Conservation (phyloP, 64 coral and sea anemone genomes). For the Dendronephthya gigantea region DNA sequence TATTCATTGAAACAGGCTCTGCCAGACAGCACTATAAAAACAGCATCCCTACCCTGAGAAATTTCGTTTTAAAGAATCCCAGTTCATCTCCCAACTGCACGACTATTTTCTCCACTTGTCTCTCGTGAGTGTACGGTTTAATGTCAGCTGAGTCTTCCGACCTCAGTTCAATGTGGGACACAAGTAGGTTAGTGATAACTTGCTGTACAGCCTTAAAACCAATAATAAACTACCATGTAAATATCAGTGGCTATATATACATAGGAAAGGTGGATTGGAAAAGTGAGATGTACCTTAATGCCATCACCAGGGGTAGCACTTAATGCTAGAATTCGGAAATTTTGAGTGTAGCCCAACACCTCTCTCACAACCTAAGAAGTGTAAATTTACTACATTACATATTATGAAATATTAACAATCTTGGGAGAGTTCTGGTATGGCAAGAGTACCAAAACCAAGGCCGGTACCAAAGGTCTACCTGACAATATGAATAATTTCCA, state of each 20-base stretch:
- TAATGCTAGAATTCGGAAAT: constrained; percentile 71
- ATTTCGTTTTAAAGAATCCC: neutral
- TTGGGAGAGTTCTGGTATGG: no score
- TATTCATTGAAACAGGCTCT: no score
- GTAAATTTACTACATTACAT: neutral
- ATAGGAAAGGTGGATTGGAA: neutral
- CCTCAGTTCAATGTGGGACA: constrained; percentile 73
- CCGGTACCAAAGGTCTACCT: no score
- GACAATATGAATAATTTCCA: constrained; percentile 89
- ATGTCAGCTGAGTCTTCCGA: constrained; percentile 83
- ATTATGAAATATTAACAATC: no score
- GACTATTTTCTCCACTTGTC: constrained; percentile 74
- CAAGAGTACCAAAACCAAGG: no score
- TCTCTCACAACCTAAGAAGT: constrained; percentile 59
- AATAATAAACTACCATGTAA: neutral
- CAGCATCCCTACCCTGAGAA: neutral
- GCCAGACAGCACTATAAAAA: no score
- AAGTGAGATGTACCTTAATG: constrained; percentile 55
- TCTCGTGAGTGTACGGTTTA: constrained; percentile 65
- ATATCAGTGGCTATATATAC: neutral
- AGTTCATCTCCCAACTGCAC: constrained; percentile 63
- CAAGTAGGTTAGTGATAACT: constrained; percentile 75
- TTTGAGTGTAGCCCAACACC: constrained; percentile 64
- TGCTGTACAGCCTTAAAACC: constrained; percentile 67
- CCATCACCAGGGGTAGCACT: constrained; percentile 94